Conservation (phyloP, 1,140 invertebrate species). For the Macrosteles quadrilineatus region DNA sequence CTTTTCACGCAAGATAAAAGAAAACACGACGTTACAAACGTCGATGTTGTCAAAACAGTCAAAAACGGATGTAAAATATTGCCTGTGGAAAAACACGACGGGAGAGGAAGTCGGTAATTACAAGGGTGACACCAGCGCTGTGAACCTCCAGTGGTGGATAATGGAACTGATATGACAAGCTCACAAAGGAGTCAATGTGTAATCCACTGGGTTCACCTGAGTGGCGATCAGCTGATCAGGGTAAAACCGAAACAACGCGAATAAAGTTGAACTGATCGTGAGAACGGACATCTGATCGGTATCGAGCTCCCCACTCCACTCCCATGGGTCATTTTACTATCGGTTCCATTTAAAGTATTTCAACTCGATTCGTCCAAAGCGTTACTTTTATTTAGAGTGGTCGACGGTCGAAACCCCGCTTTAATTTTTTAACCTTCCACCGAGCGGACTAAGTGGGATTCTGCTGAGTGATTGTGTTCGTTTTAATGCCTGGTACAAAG, state of each 20-base stretch:
- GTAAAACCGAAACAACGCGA: constrained; percentile 15
- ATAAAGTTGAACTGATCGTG: constrained; percentile 21
- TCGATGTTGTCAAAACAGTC: constrained; percentile 15
- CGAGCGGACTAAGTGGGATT: too few species aligned
- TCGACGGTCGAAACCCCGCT: too few species aligned
- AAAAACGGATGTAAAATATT: constrained; percentile 1
- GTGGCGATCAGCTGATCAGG: too few species aligned
- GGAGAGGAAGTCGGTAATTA: constrained; percentile 10
- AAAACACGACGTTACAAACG: too few species aligned
- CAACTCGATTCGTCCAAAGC: constrained; percentile 15
- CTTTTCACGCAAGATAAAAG: too few species aligned
- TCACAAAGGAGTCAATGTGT: not conserved
- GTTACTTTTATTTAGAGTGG: not conserved
- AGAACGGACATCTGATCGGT: not conserved
- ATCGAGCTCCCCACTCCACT: not conserved
- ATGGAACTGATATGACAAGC: constrained; percentile 2
- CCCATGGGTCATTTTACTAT: constrained; percentile 21
- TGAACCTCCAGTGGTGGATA: not conserved
- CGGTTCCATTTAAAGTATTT: constrained; percentile 24
- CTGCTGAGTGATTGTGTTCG: too few species aligned
- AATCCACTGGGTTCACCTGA: not conserved
- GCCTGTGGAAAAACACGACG: not conserved
- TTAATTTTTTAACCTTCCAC: too few species aligned
- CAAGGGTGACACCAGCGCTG: not conserved
- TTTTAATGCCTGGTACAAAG: too few species aligned